phyloP scores from a whole-genome alignment of 2,888 invertebrate species.

The Hylaea fasciaria region DNA sequence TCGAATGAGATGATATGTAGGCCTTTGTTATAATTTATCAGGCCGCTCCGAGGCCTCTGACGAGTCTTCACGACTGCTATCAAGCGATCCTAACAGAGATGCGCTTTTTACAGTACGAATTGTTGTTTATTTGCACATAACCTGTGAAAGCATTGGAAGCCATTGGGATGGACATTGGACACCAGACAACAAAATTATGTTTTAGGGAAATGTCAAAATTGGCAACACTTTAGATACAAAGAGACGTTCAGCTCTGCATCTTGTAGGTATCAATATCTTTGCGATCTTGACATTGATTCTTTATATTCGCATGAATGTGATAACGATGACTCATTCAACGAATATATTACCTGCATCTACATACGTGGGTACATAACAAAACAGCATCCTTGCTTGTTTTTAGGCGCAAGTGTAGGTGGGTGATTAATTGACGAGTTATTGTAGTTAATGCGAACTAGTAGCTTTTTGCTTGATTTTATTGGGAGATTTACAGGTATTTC shows the following conservation, averaged over 20 bases:
- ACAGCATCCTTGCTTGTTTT: slow-evolving; percentile 6
- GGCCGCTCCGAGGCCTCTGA: too few species aligned
- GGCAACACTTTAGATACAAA: not conserved
- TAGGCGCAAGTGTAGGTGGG: slow-evolving; percentile 18
- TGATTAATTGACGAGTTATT: slow-evolving; percentile 9
- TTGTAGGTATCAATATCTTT: slow-evolving; percentile 51
- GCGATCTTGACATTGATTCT: slow-evolving; percentile 69
- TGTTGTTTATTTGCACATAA: too few species aligned
- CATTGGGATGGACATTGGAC: too few species aligned
- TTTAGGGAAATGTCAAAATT: too few species aligned
- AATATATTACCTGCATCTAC: slow-evolving; percentile 43
- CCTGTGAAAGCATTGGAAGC: too few species aligned
- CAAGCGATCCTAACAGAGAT: too few species aligned
- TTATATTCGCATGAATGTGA: slow-evolving; percentile 42
- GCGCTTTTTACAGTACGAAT: too few species aligned
- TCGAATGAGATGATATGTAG: too few species aligned
- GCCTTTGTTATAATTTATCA: too few species aligned
- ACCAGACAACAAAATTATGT: too few species aligned
- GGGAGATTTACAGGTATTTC: slow-evolving; percentile 4
- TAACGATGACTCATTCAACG: slow-evolving; percentile 57
- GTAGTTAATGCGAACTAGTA: slow-evolving; percentile 27
- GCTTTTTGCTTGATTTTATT: slow-evolving; percentile 20
- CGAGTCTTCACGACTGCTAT: too few species aligned
- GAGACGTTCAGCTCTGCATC: slow-evolving; percentile 14
- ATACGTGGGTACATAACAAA: slow-evolving; percentile 10